Evolutionary conservation across 1,140 invertebrate species (phyloP).

Genomic region (Oppia nitens): DNA sequence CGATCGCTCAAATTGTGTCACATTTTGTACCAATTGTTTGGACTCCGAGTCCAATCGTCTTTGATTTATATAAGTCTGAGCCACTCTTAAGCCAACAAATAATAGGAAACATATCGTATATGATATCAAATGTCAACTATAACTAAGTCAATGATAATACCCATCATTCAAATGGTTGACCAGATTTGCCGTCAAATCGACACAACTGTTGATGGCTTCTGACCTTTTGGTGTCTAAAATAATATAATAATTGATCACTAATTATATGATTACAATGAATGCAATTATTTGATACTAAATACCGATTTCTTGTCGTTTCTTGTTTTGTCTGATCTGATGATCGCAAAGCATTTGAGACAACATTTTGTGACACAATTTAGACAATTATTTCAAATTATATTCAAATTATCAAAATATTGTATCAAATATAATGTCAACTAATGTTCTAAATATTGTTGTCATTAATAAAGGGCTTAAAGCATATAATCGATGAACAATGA

Average conservation of each 20-base stretch:
- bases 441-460: too few relatives aligned
- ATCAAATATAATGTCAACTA: too few relatives aligned
- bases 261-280: not conserved
- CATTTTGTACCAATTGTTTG: conserved; percentile 84
- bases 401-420: too few relatives aligned
- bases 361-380: too few relatives aligned
- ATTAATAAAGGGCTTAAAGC: too few relatives aligned
- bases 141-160: conserved; percentile 33
- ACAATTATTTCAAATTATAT: too few relatives aligned
- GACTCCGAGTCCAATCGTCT: conserved; percentile 92
- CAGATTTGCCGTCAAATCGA: conserved; percentile 74
- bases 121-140: not conserved
- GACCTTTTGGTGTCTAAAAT: conserved; percentile 57
- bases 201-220: conserved; percentile 77
- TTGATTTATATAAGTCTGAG: conserved; percentile 94
- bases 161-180: conserved; percentile 95
- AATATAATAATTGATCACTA: conserved; percentile 18
- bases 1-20: conserved; percentile 85
- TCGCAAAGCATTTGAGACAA: conserved; percentile 70
- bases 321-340: conserved; percentile 55
- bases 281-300: not conserved
- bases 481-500: too few relatives aligned
- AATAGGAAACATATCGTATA: not conserved
- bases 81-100: conserved; percentile 44
- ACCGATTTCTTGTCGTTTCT: conserved; percentile 46